These are phyloP conservation scores for Lagorchestes hirsutus DNA, from an alignment of 2,797 vertebrate genomes.

Conservation along the genomic window DNA sequence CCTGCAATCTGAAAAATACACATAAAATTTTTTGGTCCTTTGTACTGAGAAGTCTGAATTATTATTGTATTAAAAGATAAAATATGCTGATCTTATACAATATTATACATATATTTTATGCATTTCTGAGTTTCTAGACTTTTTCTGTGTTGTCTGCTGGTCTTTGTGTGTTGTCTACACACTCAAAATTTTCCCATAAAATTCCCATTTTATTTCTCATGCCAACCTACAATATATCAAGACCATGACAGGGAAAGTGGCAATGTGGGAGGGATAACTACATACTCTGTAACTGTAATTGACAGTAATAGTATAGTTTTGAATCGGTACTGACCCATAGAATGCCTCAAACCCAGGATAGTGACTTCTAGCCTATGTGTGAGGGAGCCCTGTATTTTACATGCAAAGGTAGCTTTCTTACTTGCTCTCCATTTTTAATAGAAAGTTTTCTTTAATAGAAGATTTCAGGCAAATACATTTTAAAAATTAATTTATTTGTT, in stretches of 20 bases:
- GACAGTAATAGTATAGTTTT: neutral
- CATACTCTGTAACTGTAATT: neutral
- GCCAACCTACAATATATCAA: neutral
- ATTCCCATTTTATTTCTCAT: neutral
- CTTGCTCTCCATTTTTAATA: neutral
- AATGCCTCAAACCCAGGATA: neutral
- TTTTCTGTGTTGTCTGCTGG: neutral
- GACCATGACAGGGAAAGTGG: neutral
- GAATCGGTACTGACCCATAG: neutral
- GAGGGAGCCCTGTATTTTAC: neutral
- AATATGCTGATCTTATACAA: neutral
- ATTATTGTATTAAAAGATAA: neutral
- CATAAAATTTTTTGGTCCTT: neutral
- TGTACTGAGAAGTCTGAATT: neutral
- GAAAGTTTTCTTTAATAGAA: neutral
- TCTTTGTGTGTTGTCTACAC: neutral
- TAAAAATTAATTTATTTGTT: no score
- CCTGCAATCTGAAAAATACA: neutral
- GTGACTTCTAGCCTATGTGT: neutral
- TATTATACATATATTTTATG: neutral
- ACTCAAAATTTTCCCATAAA: neutral
- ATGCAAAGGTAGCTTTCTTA: neutral
- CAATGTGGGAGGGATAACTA: neutral
- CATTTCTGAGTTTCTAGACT: neutral
- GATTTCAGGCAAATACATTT: neutral